These are phyloP conservation scores for Leptodactylus fallax DNA, from an alignment of 2,797 vertebrate genomes.

Conservation along the genomic window DNA sequence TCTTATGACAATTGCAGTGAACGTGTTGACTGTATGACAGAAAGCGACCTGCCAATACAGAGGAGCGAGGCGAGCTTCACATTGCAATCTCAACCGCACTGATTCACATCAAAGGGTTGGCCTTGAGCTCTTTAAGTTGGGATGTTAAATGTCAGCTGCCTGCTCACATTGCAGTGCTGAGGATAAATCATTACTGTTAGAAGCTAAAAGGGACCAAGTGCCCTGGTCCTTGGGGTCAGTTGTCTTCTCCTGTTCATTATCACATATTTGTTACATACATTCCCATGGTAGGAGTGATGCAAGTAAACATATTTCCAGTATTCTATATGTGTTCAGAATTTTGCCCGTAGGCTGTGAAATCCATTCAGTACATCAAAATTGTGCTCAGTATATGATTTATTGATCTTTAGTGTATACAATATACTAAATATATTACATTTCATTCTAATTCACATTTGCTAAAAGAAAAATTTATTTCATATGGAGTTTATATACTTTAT, in stretches of 20 bases:
- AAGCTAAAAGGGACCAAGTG: conserved; percentile 55
- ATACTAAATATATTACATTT: no score
- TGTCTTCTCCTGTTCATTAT: conserved; percentile 12
- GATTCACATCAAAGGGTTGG: conserved; percentile 58
- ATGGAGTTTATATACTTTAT: no score
- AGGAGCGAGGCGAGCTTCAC: conserved; percentile 43
- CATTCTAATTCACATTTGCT: no score
- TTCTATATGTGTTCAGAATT: not conserved
- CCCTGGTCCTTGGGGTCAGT: conserved; percentile 35
- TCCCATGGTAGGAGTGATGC: not conserved
- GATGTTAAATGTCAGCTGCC: conserved; percentile 64
- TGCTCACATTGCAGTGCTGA: conserved; percentile 42
- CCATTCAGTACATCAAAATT: not conserved
- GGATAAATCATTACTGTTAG: conserved; percentile 58
- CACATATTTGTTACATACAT: conserved; percentile 28
- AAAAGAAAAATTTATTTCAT: no score
- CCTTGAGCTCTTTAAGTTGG: conserved; percentile 58
- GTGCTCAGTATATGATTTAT: not conserved
- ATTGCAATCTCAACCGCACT: conserved; percentile 51
- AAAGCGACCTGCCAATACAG: conserved; percentile 49
- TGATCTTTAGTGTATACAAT: not conserved
- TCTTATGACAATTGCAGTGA: conserved; percentile 48
- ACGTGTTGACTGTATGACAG: conserved; percentile 49
- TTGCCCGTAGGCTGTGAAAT: not conserved
- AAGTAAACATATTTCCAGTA: not conserved